These are phyloP conservation scores for Molorchus minor DNA, from an alignment of 2,888 invertebrate species.

Conservation along the genomic window DNA sequence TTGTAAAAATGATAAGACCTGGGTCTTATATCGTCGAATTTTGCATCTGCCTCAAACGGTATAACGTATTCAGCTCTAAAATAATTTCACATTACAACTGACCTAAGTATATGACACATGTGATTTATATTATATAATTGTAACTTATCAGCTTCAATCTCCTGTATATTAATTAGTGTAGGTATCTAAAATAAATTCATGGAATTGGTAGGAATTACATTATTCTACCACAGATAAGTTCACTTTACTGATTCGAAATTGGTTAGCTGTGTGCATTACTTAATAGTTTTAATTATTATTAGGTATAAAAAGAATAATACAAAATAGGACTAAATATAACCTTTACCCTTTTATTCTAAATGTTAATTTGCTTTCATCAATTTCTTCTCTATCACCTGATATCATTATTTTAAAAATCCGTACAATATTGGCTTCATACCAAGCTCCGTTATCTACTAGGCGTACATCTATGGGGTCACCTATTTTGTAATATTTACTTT, in stretches of 20 bases:
- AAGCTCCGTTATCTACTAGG: constrained; percentile 71
- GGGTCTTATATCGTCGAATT: constrained; percentile 71
- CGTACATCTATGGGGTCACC: constrained; percentile 76
- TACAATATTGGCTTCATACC: constrained; percentile 76
- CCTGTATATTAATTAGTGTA: not conserved
- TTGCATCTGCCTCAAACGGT: constrained; percentile 56
- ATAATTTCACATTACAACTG: too few relatives aligned
- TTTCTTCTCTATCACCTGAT: constrained; percentile 22
- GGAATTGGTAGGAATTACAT: too few relatives aligned
- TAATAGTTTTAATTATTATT: too few relatives aligned
- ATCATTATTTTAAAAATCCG: constrained; percentile 64
- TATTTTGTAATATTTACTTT: constrained; percentile 63
- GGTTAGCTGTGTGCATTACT: too few relatives aligned
- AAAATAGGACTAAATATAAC: too few relatives aligned
- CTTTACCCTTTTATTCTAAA: constrained; percentile 62
- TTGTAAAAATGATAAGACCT: constrained; percentile 69
- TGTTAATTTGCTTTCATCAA: constrained; percentile 59
- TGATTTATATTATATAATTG: too few relatives aligned
- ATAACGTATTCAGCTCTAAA: constrained; percentile 45
- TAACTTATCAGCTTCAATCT: too few relatives aligned
- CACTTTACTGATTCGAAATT: too few relatives aligned
- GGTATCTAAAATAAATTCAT: not conserved
- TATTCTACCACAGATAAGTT: too few relatives aligned
- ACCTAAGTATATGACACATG: too few relatives aligned
- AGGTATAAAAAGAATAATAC: too few relatives aligned